Base-by-base conservation (phyloP, 1,140 invertebrate genomes). In the Drosophila parvula region DNA sequence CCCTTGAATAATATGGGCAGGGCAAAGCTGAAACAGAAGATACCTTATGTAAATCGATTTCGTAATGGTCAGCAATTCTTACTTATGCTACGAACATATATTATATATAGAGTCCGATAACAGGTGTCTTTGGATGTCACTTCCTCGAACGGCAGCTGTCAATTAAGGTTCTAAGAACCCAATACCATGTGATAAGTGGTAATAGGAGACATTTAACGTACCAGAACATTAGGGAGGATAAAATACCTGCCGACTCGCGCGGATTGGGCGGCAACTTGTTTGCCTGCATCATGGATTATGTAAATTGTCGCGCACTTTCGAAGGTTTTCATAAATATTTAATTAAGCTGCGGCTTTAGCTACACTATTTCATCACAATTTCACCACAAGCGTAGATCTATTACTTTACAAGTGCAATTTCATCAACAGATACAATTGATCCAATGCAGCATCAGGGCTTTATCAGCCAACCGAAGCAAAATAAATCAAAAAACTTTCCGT, bases 1-100 rank as follows among this genome's bases (percentile, higher is more conserved):
- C 94, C 94, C 70, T 92, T 92, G 45, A 92, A 91, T 57, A 94
- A 93, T 44, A 93, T 93, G 48, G 93, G 93, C 16, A 93, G 68
- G 3, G 92, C 92, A 75, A 92, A 93, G 56, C 93, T 93, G 40
- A n/a, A 74, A 89, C 27, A 40, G 5, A 59, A 55, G 62, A 70
- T 27, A 0, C 5, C 44, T 30, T 53, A 41, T 44, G 43, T 68
- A 68, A 68, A 61, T 68, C 30, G 10, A 56, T 68, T 60, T 43
- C 62, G 41, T 40, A 27, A 75, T 2, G 4, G 4, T 10, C 14
- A 8, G 22, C 9, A 71, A 59, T 41, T 59, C 3, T 32, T 34
- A 71, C 14, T 48, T 50, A 59, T 59, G 53, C 65, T 73, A 73
- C 69, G 69, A 73, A 73, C 69, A 73, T 22, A 22, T 22, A 22